Percentiles rank a stretch among this genome's conserved stretches.
phyloP scores from a whole-genome alignment of 2,888 invertebrate genomes.

The Erebia ligea region DNA sequence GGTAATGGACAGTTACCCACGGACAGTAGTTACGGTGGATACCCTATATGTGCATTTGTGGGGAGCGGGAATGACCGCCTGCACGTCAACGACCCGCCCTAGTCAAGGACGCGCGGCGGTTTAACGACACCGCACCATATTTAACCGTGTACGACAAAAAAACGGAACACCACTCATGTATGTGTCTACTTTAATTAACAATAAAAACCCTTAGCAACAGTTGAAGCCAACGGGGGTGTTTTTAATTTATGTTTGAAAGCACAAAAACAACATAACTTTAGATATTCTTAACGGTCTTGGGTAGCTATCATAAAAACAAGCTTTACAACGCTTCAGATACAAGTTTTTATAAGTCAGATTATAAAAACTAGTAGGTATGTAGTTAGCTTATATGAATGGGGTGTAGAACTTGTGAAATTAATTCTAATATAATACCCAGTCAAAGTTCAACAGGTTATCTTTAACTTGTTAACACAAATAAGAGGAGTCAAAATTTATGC shows the following conservation, averaged over 20 bases:
- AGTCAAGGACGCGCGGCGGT: constrained; percentile 66
- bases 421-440: no score
- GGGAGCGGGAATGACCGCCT: constrained; percentile 48
- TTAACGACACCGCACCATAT: constrained; percentile 39
- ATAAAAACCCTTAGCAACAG: constrained; percentile 16
- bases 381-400: no score
- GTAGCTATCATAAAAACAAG: background rate
- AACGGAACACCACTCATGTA: constrained; percentile 14
- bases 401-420: no score
- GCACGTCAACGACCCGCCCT: constrained; percentile 70
- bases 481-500: no score
- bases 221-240: constrained; percentile 9
- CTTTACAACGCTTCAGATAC: background rate
- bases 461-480: no score
- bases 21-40: no score
- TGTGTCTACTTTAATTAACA: constrained; percentile 15
- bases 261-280: background rate
- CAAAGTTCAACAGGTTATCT: no score
- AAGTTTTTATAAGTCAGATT: no score
- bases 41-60: constrained; percentile 25
- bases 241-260: constrained; percentile 4
- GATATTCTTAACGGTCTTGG: background rate
- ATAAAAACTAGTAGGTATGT: no score
- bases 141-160: constrained; percentile 23
- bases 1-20: constrained; percentile 2